Percentiles rank a stretch among this genome's conserved stretches.
phyloP scores from a whole-genome alignment of 2,113 vertebrate genomes.

The Myrmecobius fasciatus region DNA sequence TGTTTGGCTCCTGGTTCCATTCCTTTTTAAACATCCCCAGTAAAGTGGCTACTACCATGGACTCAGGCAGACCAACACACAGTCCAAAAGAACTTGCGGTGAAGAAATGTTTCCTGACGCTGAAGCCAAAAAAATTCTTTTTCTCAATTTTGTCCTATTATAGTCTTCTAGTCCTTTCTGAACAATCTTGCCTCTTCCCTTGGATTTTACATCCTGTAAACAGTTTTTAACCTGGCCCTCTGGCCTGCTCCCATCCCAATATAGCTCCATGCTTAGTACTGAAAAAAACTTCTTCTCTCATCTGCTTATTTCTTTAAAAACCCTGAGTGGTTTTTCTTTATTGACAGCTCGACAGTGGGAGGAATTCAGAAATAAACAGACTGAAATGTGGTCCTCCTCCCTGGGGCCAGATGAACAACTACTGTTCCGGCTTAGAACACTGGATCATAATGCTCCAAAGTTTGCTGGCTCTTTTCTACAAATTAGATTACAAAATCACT shows the following conservation, averaged over 20 bases:
- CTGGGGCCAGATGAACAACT: neutral
- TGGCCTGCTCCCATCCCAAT: neutral
- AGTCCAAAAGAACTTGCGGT: neutral
- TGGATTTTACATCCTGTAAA: neutral
- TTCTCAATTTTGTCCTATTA: neutral
- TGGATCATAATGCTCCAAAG: neutral
- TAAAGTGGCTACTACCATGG: neutral
- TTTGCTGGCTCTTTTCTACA: neutral
- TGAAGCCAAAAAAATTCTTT: neutral
- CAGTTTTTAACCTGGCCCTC: neutral
- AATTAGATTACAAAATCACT: neutral
- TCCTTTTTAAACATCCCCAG: neutral
- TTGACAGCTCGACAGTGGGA: neutral
- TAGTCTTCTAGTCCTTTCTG: neutral
- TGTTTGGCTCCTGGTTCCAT: neutral
- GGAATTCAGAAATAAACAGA: constrained; percentile 3
- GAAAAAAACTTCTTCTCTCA: neutral
- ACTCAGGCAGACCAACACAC: neutral
- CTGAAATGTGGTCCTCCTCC: neutral
- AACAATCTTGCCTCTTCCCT: neutral
- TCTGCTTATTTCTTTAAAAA: neutral
- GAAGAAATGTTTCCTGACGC: neutral
- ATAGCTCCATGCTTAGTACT: neutral
- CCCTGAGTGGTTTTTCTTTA: neutral
- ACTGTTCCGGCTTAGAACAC: neutral